These are phyloP conservation scores for Gorsachius magnificus DNA, from an alignment of 2,797 vertebrate genomes.

Conservation along the genomic window DNA sequence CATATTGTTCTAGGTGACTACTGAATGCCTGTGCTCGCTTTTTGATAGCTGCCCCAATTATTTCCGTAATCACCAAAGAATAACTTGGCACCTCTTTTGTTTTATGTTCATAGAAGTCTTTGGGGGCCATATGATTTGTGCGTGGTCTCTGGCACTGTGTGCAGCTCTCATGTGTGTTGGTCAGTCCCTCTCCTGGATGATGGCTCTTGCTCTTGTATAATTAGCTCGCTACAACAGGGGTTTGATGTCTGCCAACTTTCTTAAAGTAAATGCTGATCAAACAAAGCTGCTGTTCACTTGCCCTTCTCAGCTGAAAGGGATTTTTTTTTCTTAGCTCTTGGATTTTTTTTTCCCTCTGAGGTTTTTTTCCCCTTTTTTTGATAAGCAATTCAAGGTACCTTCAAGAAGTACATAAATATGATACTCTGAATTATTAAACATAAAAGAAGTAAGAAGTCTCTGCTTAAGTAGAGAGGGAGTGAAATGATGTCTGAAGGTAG, in stretches of 20 bases:
- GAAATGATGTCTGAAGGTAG: background rate
- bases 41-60: slow-evolving; percentile 12
- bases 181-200: background rate
- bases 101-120: background rate
- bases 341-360: background rate
- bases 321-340: background rate
- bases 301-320: background rate
- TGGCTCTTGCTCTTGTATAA: background rate
- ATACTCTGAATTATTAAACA: slow-evolving; percentile 48
- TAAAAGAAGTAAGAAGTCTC: background rate
- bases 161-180: background rate
- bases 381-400: slow-evolving; percentile 18
- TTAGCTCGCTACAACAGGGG: background rate
- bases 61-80: background rate
- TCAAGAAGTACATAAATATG: slow-evolving; percentile 18
- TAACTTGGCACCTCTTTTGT: background rate
- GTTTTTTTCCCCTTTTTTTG: background rate
- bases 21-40: background rate
- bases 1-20: background rate
- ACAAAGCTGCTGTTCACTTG: slow-evolving; percentile 21
- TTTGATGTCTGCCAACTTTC: slow-evolving; percentile 17
- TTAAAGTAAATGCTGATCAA: slow-evolving; percentile 43
- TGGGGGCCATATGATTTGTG: background rate
- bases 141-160: background rate
- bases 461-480: background rate